Evolutionary conservation across 2,113 vertebrate genomes (phyloP).

Genomic region (Lipophrys pholis): DNA sequence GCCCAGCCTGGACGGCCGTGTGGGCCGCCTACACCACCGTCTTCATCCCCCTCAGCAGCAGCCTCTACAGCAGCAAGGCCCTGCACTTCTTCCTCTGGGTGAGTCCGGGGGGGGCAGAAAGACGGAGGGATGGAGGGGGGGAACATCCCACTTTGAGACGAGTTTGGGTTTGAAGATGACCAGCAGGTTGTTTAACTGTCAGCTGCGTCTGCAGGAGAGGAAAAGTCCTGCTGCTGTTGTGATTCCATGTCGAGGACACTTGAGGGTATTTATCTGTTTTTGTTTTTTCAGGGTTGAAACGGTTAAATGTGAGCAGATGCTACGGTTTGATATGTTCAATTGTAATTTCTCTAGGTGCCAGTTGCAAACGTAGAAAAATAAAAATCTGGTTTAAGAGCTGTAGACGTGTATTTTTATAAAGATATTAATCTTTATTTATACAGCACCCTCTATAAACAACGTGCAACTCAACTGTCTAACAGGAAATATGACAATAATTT

Average conservation of each 20-base stretch:
- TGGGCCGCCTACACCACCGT: constrained; percentile 84
- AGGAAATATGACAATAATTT: no score
- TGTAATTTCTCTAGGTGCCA: no score
- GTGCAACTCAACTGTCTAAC: no score
- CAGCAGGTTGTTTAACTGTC: not conserved
- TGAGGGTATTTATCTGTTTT: not conserved
- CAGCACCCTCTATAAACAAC: no score
- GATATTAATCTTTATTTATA: no score
- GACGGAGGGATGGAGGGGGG: constrained; percentile 1
- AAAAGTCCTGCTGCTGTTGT: not conserved
- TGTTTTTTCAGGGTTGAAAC: not conserved
- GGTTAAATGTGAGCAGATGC: no score
- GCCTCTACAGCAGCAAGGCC: constrained; percentile 83
- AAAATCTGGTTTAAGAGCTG: no score
- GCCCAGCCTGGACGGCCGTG: constrained; percentile 75
- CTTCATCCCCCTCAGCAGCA: constrained; percentile 85
- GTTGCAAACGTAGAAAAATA: no score
- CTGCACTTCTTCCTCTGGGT: constrained; percentile 86
- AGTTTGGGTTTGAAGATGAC: not conserved
- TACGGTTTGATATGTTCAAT: no score
- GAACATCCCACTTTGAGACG: not conserved
- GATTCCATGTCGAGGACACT: not conserved
- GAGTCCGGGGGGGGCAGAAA: constrained; percentile 45
- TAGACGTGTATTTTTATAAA: no score
- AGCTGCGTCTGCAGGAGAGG: not conserved